Base-by-base conservation (phyloP, 2,797 vertebrate genomes). In the Silurus lanzhouensis region DNA sequence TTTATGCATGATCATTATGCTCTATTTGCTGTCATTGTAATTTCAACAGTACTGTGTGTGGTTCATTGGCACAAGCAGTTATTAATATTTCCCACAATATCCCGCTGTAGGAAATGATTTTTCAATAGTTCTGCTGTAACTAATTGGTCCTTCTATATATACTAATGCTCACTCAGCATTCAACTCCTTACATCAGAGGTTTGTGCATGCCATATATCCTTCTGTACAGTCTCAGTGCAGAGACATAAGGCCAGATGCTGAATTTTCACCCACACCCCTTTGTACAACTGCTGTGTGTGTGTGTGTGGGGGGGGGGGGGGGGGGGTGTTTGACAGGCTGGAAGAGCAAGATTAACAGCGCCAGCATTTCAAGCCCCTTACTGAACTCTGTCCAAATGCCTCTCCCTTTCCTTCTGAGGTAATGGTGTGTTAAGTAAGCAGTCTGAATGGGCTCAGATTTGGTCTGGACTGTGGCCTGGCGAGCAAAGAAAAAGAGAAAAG, bases 341-440 rank as follows among this genome's bases (percentile, higher is more conserved):
- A 70, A 90, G 89, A 89, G 63, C 86, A 92, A 94, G 93, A 94
- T 95, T 93, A 93, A 95, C 63, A 90, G 91, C 87, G 88, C 89
- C 22, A 79, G 88, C 87, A 90, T 93, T 93, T 90, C 91, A 90
- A 91, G 89, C 87, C 84, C 88, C 85, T 86, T 85, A 68, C 85
- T 94, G 91, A 94, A 92, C 89, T 72, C 85, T 78, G 58, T 91
- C 92, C 93, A 94, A 93, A 91, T 92, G 81, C 93, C 92, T 91
- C 89, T 89, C 88, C 91, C 89, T 93, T 90, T 94, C 90, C 92
- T 83, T 90, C 89, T 93, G 92, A 94, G 92, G 92, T 94, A 93
- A 95, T 93, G 91, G 92, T 89, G 89, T 92, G 90, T 92, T 92
- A 91, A 91, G 88, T 89, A 87, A 88, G 89, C 88, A 89, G 91